Evolutionary conservation across 1,140 invertebrate genomes (phyloP), one percentile per base, ranked within the genome.

Genomic region (Aricia agestis): DNA sequence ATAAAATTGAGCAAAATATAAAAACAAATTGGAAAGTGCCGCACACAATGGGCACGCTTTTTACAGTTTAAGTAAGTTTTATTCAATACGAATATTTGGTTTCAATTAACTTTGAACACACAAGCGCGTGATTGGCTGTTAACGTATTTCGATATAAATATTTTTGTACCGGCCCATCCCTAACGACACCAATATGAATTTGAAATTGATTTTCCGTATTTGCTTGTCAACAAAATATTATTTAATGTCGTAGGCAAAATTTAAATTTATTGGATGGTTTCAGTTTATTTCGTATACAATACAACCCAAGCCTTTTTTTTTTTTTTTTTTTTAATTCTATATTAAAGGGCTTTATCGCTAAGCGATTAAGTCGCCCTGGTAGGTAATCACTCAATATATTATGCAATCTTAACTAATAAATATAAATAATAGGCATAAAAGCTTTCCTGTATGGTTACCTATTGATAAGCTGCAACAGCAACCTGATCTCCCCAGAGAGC

Each of bases 1-100:
- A 63, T 41, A 41, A 69, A 63, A 63, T 63, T 13, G 17, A 25
- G 9, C 59, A 19, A 19, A 19, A 11, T 19, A 63, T 63, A 63
- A 18, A 36, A 63, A 63, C 59, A 63, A 19, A 63, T 63, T 63
- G 59, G 59, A 63, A 63, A 63, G 18, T 25, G 59, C 18, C 18
- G 59, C 59, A 18, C 4, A 19, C 59, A 63, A 63, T 19, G 17
- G 18, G 17, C 18, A 17, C 58, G 58, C 59, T 63, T 63, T 63
- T 63, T 63, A 63, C 59, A 63, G 59, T 63, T 63, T 63, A 63
- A 63, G 59, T 25, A 63, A 19, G 17, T 63, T 63, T 63, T 63
- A 63, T 63, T 63, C 17, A 63, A 63, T 63, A 25, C 59, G 59
- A 63, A 25, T 63, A 63, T 63, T 63, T 63, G 17, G 59, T 31